These are phyloP conservation scores for Halcyon malimbica DNA, from an alignment of 2,113 vertebrate genomes.

Conservation along the genomic window DNA sequence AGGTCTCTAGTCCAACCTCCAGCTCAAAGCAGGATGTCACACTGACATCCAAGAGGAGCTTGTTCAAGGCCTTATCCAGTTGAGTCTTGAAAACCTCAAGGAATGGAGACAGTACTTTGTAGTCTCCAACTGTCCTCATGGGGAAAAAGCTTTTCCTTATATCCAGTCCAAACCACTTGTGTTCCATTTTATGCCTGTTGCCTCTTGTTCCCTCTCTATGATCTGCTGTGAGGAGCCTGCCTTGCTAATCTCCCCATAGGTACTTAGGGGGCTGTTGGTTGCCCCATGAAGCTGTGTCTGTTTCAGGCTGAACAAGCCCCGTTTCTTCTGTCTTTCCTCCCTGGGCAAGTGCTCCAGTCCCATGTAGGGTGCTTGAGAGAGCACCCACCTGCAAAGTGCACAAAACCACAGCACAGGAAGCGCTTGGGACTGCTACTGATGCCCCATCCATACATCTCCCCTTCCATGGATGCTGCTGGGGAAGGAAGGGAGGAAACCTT, in stretches of 20 bases:
- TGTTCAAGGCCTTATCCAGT: neutral
- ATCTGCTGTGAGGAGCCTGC: neutral
- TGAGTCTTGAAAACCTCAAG: neutral
- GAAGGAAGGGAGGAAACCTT: neutral
- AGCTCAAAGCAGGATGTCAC: neutral
- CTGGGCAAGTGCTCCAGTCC: neutral
- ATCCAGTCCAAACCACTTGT: neutral
- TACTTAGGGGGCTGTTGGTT: neutral
- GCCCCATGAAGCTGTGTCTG: neutral
- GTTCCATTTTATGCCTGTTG: neutral
- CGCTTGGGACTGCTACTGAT: fast-evolving
- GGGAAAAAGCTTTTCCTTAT: neutral
- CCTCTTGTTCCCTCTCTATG: neutral
- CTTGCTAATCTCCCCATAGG: neutral
- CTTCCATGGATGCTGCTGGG: neutral
- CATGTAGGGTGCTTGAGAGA: fast-evolving
- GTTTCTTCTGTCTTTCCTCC: neutral
- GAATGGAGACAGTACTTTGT: neutral
- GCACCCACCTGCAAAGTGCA: neutral
- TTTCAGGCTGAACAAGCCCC: neutral
- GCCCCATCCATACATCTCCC: neutral
- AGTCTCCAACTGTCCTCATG: neutral
- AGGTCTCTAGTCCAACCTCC: neutral
- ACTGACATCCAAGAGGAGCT: neutral
- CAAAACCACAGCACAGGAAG: neutral